Conservation (phyloP, 2,797 vertebrate species). For the Serranus cabrilla region DNA sequence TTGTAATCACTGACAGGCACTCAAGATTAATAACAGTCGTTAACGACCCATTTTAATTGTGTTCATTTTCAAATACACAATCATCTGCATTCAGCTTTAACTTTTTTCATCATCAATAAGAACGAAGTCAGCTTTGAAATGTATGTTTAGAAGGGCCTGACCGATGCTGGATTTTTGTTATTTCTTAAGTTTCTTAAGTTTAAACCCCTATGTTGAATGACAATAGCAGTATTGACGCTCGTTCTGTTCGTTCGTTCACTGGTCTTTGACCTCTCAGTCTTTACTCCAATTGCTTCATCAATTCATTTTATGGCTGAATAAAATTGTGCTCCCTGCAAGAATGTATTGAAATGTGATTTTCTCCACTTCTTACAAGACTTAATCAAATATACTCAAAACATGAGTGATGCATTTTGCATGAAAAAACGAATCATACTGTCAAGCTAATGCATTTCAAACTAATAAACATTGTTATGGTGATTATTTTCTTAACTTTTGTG, state of each 20-base stretch:
- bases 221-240: no score
- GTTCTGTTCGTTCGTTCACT: no score
- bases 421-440: background rate
- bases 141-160: no score
- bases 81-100: constrained; percentile 48
- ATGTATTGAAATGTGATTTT: background rate
- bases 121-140: background rate
- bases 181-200: no score
- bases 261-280: background rate
- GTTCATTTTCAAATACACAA: constrained; percentile 56
- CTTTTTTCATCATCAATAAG: constrained; percentile 53
- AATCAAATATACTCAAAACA: constrained; percentile 32
- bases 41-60: constrained; percentile 71
- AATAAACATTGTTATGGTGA: constrained; percentile 12
- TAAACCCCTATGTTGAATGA: no score
- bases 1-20: constrained; percentile 50
- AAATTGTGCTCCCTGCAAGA: background rate
- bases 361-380: background rate
- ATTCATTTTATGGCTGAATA: constrained; percentile 12
- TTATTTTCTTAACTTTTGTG: constrained; percentile 13
- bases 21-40: constrained; percentile 78
- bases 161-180: no score
- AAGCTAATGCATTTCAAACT: constrained; percentile 17
- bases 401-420: background rate
- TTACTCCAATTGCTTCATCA: background rate